These are phyloP conservation scores for Homalodisca vitripennis DNA, from an alignment of 1,140 invertebrate genomes.

Conservation along the genomic window DNA sequence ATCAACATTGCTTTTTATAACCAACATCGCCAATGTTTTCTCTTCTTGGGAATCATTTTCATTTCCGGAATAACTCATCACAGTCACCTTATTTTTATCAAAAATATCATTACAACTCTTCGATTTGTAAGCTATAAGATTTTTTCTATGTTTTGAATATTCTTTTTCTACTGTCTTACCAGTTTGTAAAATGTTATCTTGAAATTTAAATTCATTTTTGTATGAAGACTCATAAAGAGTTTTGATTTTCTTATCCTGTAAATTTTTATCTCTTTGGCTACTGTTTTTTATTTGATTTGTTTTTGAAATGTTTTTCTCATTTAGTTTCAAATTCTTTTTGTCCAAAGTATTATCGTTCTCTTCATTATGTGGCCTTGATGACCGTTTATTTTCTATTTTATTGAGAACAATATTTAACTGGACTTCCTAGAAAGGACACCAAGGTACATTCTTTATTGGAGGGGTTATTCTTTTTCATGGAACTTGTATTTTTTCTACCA, in stretches of 20 bases:
- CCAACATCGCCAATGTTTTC: too few species aligned
- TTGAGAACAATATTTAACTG: constrained; percentile 6
- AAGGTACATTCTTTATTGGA: constrained; percentile 2
- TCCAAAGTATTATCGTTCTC: not conserved
- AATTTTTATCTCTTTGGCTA: not conserved
- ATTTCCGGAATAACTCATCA: constrained; percentile 14
- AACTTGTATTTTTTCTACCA: not conserved
- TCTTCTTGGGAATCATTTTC: too few species aligned
- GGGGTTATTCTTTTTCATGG: not conserved
- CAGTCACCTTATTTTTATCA: not conserved
- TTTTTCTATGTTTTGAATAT: not conserved
- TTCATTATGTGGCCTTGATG: not conserved
- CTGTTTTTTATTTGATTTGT: not conserved
- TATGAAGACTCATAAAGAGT: not conserved
- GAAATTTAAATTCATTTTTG: not conserved
- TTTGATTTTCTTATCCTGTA: not conserved
- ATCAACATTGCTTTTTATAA: too few species aligned
- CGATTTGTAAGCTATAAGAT: constrained; percentile 5
- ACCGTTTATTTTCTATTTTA: constrained; percentile 1
- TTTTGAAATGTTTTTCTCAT: not conserved
- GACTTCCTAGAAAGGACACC: constrained; percentile 5
- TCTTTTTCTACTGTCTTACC: not conserved
- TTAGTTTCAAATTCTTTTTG: not conserved
- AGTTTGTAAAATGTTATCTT: not conserved
- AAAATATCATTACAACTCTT: not conserved